Base-by-base conservation (phyloP, 1,140 invertebrate species). In the Parasteatoda tepidariorum region DNA sequence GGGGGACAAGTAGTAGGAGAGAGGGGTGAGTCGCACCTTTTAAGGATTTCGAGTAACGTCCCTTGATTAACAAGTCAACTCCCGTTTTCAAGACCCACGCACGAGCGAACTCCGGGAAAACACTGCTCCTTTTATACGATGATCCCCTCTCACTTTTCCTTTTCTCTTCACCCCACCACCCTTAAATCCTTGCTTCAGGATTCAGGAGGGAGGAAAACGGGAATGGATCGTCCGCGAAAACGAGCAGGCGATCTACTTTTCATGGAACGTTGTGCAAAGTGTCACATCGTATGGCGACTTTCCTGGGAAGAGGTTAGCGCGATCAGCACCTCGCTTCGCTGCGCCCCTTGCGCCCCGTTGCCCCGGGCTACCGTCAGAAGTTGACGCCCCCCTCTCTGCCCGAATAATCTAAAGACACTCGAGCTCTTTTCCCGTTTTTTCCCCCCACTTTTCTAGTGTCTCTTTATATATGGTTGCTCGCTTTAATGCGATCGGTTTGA, bases 181-280 rank as follows among this genome's bases (percentile, higher is more conserved):
- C n/a, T n/a, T 54, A 57, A 55, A 55, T 61, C 64, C 64, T 31
- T 31, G 22, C 41, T 54, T 33, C 64, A 38, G 26, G n/a, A 33
- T 48, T 28, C 61, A 33, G 33, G n/a, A 26, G 55, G n/a, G 34
- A 28, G 67, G 38, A 13, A 30, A 64, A 30, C 26, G 61, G 33
- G 34, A 41, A 64, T 48, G 66, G 26, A 11, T 61, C 31, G 59
- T n/a, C 38, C 24, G 61, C 26, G 61, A 66, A 67, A 78, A 76
- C 73, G 61, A 78, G 64, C 38, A 71, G 67, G 13, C 78, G 78
- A 82, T 82, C 78, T 82, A 82, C 78, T 82, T 82, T 82, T 82
- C 78, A 82, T 82, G 78, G 78, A 59, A 59, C 66, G 78, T 55
- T 82, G 78, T 82, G 78, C 78, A 82, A 82, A 82, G 67, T 82